Percentiles rank a stretch among this genome's conserved stretches.
phyloP scores from a whole-genome alignment of 2,113 vertebrate species.

The Labeo catla region DNA sequence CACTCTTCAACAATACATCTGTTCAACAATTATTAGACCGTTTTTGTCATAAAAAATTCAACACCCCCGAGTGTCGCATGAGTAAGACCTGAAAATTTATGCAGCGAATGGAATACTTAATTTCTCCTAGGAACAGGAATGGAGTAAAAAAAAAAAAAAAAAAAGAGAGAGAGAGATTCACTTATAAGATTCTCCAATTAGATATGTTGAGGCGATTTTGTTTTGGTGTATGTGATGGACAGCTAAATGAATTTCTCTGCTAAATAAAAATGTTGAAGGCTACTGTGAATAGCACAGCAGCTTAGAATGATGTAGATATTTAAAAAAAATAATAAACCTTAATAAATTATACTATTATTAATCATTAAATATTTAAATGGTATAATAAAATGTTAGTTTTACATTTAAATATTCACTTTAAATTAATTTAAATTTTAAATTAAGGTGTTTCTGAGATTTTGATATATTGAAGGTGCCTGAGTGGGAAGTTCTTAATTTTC shows the following conservation, averaged over 20 bases:
- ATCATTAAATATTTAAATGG: neutral
- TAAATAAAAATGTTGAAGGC: neutral
- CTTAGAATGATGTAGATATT: neutral
- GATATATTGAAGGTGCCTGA: neutral
- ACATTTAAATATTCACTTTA: no score
- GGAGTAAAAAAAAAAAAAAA: constrained; percentile 84
- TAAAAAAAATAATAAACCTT: no score
- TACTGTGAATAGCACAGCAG: neutral
- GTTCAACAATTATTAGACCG: constrained; percentile 99
- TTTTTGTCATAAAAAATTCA: constrained; percentile 99
- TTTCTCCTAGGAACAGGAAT: constrained; percentile 93
- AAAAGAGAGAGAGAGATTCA: constrained; percentile 82
- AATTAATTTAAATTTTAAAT: no score
- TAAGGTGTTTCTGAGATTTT: no score
- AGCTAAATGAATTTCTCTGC: constrained; percentile 26
- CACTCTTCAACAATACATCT: constrained; percentile 96
- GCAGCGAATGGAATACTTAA: constrained; percentile 96
- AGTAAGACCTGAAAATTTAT: constrained; percentile 98
- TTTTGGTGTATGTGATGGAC: constrained; percentile 58
- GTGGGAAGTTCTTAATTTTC: neutral
- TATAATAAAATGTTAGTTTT: neutral
- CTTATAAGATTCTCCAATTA: constrained; percentile 84
- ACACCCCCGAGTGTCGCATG: constrained; percentile 91
- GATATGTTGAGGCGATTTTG: constrained; percentile 75
- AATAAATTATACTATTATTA: neutral